A percentile compares a stretch with the other conserved stretches of the same genome.
Conservation (phyloP, 2,888 invertebrate genomes). For the Lasius platythorax region DNA sequence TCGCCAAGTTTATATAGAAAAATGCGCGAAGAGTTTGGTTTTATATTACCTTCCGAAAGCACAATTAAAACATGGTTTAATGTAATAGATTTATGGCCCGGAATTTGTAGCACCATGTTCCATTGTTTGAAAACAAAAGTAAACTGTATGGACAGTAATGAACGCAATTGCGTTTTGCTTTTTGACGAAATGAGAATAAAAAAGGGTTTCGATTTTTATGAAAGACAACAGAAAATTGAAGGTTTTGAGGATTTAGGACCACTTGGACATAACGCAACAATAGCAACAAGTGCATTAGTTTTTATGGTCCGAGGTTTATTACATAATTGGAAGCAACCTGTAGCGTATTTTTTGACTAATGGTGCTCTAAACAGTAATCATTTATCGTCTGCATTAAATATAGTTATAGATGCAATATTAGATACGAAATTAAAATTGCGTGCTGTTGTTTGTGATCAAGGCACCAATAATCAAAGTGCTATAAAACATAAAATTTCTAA, state of each 20-base stretch:
- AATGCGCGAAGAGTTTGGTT: neutral
- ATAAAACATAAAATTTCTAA: neutral
- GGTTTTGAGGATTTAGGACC: no score
- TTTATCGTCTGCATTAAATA: neutral
- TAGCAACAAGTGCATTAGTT: neutral
- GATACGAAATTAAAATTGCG: neutral
- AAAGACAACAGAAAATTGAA: no score
- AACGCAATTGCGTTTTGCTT: neutral
- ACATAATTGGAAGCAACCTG: neutral
- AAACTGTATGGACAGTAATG: neutral
- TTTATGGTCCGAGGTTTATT: neutral
- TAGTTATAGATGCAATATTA: neutral
- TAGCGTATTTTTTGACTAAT: neutral
- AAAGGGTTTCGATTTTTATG: neutral
- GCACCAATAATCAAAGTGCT: neutral
- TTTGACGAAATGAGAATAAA: neutral
- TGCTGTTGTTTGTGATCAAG: neutral
- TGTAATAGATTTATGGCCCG: neutral
- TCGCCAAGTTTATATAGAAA: neutral
- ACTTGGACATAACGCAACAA: neutral
- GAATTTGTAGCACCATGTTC: neutral
- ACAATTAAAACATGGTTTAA: neutral
- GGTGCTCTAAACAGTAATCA: neutral
- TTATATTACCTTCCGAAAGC: neutral
- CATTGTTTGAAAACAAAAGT: neutral